Conservation (phyloP, 2,888 invertebrate species). For the Athetis lepigone region DNA sequence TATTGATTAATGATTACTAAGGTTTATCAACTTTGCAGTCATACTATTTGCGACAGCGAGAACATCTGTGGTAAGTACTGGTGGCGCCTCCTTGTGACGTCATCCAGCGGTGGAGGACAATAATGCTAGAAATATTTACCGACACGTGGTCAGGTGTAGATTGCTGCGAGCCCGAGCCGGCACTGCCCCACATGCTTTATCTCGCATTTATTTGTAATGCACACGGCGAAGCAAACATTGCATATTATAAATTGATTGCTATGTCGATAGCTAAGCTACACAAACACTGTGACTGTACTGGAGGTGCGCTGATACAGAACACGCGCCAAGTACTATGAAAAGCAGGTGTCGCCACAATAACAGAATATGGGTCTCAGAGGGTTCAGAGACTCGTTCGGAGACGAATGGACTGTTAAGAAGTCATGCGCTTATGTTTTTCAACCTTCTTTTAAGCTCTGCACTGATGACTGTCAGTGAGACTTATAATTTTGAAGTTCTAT, state of each 20-base stretch:
- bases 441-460: too few relatives aligned
- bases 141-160: too few relatives aligned
- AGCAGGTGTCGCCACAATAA: background rate
- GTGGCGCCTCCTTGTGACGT: background rate
- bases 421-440: too few relatives aligned
- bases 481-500: too few relatives aligned
- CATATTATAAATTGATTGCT: conserved; percentile 1
- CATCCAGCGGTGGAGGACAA: too few relatives aligned
- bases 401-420: too few relatives aligned
- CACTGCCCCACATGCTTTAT: conserved; percentile 6
- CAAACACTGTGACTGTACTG: conserved; percentile 12
- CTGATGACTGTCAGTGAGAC: too few relatives aligned
- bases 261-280: conserved; percentile 6
- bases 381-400: too few relatives aligned
- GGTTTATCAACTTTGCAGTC: background rate
- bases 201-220: conserved; percentile 12
- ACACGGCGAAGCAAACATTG: conserved; percentile 21
- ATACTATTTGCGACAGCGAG: background rate
- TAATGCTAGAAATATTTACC: too few relatives aligned
- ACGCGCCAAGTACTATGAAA: background rate
- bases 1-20: conserved; percentile 10
- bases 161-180: too few relatives aligned
- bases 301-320: background rate
- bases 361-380: too few relatives aligned
- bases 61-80: background rate